A percentile compares a stretch with the other conserved stretches of the same genome.
Evolutionary conservation across 2,113 vertebrate species (phyloP).

Genomic region (Alethe diademata): DNA sequence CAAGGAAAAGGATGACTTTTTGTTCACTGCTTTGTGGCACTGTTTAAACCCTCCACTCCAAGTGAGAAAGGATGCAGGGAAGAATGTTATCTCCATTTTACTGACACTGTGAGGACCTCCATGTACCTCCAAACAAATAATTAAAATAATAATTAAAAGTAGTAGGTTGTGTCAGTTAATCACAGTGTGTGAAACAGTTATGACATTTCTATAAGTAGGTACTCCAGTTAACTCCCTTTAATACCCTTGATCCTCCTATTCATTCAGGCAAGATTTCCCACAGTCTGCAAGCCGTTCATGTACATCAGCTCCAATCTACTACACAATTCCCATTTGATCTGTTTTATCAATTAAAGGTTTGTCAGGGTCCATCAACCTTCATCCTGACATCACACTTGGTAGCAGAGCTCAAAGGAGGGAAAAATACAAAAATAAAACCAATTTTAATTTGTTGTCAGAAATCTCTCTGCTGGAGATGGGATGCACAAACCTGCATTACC

Average conservation of each 20-base stretch:
- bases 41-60: neutral
- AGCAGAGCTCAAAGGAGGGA: neutral
- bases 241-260: constrained; percentile 17
- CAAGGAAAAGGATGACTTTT: neutral
- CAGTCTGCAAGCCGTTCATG: neutral
- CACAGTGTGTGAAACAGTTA: neutral
- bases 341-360: neutral
- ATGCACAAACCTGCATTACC: neutral
- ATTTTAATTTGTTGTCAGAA: neutral
- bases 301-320: neutral
- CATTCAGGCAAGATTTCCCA: constrained; percentile 14
- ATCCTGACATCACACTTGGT: neutral
- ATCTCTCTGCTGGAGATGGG: neutral
- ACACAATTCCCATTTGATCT: neutral
- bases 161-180: constrained; percentile 25
- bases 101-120: neutral
- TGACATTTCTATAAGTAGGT: constrained; percentile 7
- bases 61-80: neutral
- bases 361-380: neutral
- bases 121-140: neutral
- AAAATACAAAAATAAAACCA: neutral
- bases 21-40: neutral
- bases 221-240: constrained; percentile 8
- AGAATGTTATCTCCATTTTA: neutral
- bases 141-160: constrained; percentile 17